phyloP scores from a whole-genome alignment of 1,140 invertebrate genomes.

The Caerostris darwini region DNA sequence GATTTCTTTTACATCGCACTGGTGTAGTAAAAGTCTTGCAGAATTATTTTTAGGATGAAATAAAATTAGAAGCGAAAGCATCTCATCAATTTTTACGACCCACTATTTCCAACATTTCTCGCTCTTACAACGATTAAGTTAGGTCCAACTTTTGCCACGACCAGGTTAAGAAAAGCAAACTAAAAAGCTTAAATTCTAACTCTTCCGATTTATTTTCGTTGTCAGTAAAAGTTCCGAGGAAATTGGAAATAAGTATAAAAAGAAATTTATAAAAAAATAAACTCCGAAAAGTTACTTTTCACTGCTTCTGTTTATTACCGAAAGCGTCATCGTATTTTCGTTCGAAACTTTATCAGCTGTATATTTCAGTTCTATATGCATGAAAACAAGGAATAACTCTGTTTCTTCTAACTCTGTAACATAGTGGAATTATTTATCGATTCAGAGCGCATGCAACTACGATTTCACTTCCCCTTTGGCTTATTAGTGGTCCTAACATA shows the following conservation, averaged over 20 bases:
- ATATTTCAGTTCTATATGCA: not conserved
- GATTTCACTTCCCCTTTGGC: no score
- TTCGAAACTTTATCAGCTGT: not conserved
- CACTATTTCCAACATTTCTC: not conserved
- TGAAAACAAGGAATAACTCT: not conserved
- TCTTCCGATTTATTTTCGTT: conserved; percentile 2
- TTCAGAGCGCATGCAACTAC: not conserved
- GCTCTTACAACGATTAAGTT: not conserved
- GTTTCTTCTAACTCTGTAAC: not conserved
- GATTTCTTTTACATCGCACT: not conserved
- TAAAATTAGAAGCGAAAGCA: conserved; percentile 13
- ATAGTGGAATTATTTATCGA: not conserved
- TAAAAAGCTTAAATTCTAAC: not conserved
- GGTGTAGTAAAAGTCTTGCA: not conserved
- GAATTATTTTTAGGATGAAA: conserved; percentile 1
- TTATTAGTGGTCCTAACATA: no score
- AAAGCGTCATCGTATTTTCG: not conserved
- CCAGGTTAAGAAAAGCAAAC: not conserved
- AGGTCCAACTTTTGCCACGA: not conserved
- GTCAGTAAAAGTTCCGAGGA: not conserved
- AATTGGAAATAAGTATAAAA: not conserved
- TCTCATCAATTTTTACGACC: not conserved
- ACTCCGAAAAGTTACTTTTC: not conserved
- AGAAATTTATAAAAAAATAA: not conserved
- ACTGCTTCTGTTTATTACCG: not conserved